Percentiles rank a stretch among this genome's conserved stretches.
These are phyloP conservation scores for Distichodus sexfasciatus DNA, from an alignment of 2,797 vertebrate species.

Conservation along the genomic window DNA sequence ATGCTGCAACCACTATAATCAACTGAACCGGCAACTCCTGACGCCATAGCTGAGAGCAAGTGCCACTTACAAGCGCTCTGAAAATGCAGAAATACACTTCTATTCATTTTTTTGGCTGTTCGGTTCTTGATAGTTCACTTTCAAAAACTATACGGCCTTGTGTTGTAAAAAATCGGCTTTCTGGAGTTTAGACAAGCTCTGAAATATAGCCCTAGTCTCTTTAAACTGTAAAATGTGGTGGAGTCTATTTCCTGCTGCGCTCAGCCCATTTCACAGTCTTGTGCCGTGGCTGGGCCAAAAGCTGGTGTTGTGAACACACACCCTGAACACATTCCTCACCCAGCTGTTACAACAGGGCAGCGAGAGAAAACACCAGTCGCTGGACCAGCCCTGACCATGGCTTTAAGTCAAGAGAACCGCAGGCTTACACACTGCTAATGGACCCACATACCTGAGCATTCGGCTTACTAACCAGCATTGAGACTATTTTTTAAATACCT, in stretches of 20 bases:
- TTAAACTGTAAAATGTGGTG: neutral
- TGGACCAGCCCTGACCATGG: neutral
- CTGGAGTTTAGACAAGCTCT: too few species aligned
- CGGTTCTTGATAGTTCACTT: too few species aligned
- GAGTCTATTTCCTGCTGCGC: neutral
- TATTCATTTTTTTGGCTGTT: too few species aligned
- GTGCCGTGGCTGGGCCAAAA: neutral
- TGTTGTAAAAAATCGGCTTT: too few species aligned
- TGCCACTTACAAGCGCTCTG: too few species aligned
- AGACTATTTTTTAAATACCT: too few species aligned
- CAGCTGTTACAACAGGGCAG: constrained; percentile 30
- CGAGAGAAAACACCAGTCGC: neutral
- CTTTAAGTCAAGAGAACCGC: neutral
- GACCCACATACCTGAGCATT: neutral
- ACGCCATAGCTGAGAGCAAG: too few species aligned
- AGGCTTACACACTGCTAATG: neutral
- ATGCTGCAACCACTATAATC: too few species aligned
- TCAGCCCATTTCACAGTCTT: neutral
- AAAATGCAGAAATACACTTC: too few species aligned
- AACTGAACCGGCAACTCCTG: too few species aligned
- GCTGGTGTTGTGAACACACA: neutral
- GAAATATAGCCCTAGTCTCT: neutral
- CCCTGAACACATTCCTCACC: constrained; percentile 12
- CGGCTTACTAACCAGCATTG: neutral
- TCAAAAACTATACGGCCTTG: too few species aligned